A percentile compares a stretch with the other conserved stretches of the same genome.
phyloP scores from a whole-genome alignment of 2,888 invertebrate genomes.

The Standfussiana lucernea region DNA sequence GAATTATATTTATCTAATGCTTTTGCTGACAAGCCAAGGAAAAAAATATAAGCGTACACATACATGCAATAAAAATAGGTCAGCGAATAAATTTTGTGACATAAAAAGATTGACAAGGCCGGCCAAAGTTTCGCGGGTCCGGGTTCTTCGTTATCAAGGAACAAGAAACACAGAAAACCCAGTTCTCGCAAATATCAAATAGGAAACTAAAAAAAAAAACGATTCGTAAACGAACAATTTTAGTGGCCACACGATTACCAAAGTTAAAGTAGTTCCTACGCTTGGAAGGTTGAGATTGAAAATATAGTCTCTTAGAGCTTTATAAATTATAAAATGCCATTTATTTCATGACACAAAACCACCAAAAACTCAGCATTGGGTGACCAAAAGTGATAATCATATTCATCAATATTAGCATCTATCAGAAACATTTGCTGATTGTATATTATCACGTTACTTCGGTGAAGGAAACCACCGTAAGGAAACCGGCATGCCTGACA shows the following conservation, averaged over 20 bases:
- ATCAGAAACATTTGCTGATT: no score
- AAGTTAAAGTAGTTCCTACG: not conserved
- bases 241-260: not conserved
- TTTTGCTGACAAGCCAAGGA: slow-evolving; percentile 23
- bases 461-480: no score
- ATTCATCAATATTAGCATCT: no score
- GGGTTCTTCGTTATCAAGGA: not conserved
- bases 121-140: slow-evolving; percentile 72
- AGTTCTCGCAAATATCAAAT: not conserved
- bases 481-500: no score
- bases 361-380: no score
- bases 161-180: slow-evolving; percentile 11
- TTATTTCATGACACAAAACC: no score
- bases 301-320: not conserved
- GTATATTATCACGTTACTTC: no score
- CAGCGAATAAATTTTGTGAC: slow-evolving; percentile 67
- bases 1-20: slow-evolving; percentile 27
- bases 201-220: no score
- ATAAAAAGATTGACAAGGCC: slow-evolving; percentile 74
- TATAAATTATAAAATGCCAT: no score
- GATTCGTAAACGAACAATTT: not conserved
- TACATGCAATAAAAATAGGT: slow-evolving; percentile 61
- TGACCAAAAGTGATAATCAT: no score
- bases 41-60: slow-evolving; percentile 41
- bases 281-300: no score